A percentile compares a stretch with the other conserved stretches of the same genome.
These are phyloP conservation scores for Centropristis striata DNA, from an alignment of 2,113 vertebrate species.

Conservation along the genomic window DNA sequence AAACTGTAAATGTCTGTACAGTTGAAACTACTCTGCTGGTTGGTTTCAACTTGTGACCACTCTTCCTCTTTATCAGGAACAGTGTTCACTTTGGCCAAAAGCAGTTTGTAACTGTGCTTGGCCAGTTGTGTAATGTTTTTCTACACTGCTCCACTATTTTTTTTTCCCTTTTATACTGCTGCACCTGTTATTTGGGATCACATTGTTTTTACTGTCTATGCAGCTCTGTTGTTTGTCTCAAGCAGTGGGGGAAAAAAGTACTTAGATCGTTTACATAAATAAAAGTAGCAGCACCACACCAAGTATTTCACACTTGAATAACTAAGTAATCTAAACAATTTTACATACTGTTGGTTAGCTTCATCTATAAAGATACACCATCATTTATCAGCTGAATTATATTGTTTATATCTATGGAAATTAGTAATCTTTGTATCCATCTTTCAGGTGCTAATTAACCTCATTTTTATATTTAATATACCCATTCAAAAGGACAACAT, in stretches of 20 bases:
- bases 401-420: no score
- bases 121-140: background rate
- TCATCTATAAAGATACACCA: no score
- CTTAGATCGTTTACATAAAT: no score
- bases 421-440: background rate
- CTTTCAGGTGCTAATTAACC: background rate
- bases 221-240: background rate
- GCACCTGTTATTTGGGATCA: background rate
- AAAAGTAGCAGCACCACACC: background rate
- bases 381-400: no score
- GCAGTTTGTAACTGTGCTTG: background rate
- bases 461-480: background rate
- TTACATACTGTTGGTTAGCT: no score
- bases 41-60: constrained; percentile 37
- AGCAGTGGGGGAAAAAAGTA: no score
- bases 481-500: no score
- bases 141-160: background rate
- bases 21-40: background rate
- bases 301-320: no score
- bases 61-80: constrained; percentile 41
- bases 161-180: background rate
- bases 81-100: no score
- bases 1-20: background rate
- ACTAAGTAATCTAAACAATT: no score
- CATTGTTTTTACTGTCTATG: background rate